Evolutionary conservation across 2,113 vertebrate species (phyloP).

Genomic region (Myotis yumanensis): DNA sequence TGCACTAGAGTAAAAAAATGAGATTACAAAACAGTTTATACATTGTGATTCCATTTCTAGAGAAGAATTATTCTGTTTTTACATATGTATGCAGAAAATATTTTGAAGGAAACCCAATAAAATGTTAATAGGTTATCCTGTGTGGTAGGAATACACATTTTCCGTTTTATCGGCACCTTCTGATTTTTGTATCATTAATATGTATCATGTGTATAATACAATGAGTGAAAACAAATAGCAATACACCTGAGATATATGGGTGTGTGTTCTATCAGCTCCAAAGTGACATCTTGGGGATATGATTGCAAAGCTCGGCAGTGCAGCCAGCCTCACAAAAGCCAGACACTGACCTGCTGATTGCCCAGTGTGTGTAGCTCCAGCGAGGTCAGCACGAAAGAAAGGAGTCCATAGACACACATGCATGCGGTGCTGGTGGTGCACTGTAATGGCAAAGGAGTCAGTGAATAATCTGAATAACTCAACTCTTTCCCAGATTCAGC

Average conservation of each 20-base stretch:
- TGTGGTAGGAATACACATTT: not conserved
- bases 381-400: conserved; percentile 94
- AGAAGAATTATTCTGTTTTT: not conserved
- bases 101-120: not conserved
- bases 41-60: not conserved
- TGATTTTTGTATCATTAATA: not conserved
- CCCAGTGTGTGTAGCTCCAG: conserved; percentile 93
- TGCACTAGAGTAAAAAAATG: not conserved
- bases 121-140: not conserved
- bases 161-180: conserved; percentile 25
- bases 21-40: not conserved
- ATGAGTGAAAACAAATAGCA: not conserved
- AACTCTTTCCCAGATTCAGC: not conserved
- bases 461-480: not conserved
- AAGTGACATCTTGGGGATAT: not conserved
- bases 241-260: not conserved
- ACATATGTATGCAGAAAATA: not conserved
- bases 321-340: not conserved
- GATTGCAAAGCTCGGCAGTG: not conserved
- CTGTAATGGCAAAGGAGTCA: conserved; percentile 79
- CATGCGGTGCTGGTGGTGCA: conserved; percentile 96
- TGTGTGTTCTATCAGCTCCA: not conserved
- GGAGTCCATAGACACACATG: conserved; percentile 95
- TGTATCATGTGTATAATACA: not conserved
- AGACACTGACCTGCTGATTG: conserved; percentile 90